Evolutionary conservation across 2,113 vertebrate genomes (phyloP), one percentile per base, ranked within the genome.

Genomic region (Setophaga kirtlandii): DNA sequence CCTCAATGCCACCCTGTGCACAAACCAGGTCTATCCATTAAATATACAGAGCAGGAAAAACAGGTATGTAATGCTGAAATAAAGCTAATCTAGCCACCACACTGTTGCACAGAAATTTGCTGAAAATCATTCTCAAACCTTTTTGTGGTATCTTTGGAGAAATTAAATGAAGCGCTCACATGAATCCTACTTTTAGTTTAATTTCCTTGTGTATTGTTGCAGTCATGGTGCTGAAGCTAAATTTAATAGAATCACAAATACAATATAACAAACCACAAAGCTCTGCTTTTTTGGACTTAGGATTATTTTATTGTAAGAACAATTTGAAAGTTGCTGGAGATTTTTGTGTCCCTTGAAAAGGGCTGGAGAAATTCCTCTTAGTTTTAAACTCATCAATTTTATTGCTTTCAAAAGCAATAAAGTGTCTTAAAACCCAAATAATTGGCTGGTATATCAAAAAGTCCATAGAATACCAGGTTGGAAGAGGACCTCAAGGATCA

Each of bases 281-380:
- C 63, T 56, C 28, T 82, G 42, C 24, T 50, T 75, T 91, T 93
- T 83, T 84, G 39, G 90, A 92, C 41, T 95, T 93, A 86, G 76
- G 39, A 76, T 87, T 86, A 42, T 59, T 68, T 87, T 68, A 35
- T 53, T 62, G 60, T 77, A 89, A 76, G 50, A 90, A 35, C 42
- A 46, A n/a, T 88, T 76, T 79, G 56, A 53, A 95, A 76, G 49
- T 63, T 82, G 28, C 44, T 33, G 64, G 42, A 60, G 42, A 65
- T 53, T 28, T 86, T 83, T 64, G 84, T 1, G 1, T 74, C 41
- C 75, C 46, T 78, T 31, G 25, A 82, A 79, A 24, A 88, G 37
- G n/a, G 10, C 16, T 76, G 20, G 65, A 65, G 20, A 81, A 62
- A 69, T 70, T 62, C 62, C 17, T 60, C 37, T 53, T 76, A 1